Conservation (phyloP, 2,797 vertebrate species). For the Amniataba percoides region DNA sequence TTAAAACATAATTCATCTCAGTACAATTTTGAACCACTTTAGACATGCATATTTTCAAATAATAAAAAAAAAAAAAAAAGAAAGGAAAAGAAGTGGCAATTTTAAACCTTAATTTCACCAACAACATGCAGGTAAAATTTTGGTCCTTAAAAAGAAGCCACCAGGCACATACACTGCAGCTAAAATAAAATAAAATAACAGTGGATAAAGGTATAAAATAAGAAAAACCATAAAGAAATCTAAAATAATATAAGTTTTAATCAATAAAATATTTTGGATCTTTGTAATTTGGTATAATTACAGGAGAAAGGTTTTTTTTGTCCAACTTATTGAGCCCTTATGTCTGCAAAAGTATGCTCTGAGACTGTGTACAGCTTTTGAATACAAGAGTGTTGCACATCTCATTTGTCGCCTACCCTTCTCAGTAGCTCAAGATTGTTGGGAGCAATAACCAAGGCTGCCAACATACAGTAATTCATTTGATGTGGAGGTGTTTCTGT, state of each 20-base stretch:
- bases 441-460: slow-evolving; percentile 23
- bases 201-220: slow-evolving; percentile 34
- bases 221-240: slow-evolving; percentile 34
- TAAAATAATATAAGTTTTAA: slow-evolving; percentile 43
- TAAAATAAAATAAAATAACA: slow-evolving; percentile 40
- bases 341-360: slow-evolving; percentile 39
- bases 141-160: slow-evolving; percentile 65
- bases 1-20: background rate
- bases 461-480: slow-evolving; percentile 12
- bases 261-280: slow-evolving; percentile 23
- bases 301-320: slow-evolving; percentile 12
- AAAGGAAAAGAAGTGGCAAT: slow-evolving; percentile 12
- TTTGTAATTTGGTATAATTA: slow-evolving; percentile 55
- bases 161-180: slow-evolving; percentile 41
- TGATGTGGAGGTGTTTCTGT: slow-evolving; percentile 21
- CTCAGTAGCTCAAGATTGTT: slow-evolving; percentile 16
- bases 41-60: slow-evolving; percentile 35
- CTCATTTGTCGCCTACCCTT: slow-evolving; percentile 3
- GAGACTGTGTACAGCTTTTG: slow-evolving; percentile 31
- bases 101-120: slow-evolving; percentile 64
- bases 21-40: slow-evolving; percentile 3
- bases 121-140: slow-evolving; percentile 61
- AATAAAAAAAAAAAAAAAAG: slow-evolving; percentile 4
- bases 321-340: slow-evolving; percentile 53
- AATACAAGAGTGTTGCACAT: slow-evolving; percentile 13